Evolutionary conservation across 2,113 vertebrate genomes (phyloP), one percentile per base, ranked within the genome.

Genomic region (Cyanistes caeruleus): DNA sequence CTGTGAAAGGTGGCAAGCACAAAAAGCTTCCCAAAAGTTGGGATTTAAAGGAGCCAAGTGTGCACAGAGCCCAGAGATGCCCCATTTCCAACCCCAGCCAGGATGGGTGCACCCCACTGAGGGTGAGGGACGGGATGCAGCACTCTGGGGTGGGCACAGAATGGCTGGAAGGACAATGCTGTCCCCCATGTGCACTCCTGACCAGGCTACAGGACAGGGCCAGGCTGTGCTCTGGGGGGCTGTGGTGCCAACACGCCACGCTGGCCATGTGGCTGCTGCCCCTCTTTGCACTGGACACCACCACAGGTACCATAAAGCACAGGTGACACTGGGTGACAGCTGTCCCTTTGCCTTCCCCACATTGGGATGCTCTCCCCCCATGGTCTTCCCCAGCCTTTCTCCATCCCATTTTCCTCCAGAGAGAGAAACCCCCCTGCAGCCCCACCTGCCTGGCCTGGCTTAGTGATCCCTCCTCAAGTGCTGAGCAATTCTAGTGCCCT

Each of bases 111-210:
- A 33, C 41, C 55, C 44, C 64, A 6, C 5, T 3, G 3, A 39
- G 2, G 0, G 9, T 2, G 43, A 53, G 62, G 51, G 62, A 56
- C 18, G 46, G n/a, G 77, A 33, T 2, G 31, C 56, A 24, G 39
- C 41, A 1, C 30, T 55, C 27, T 0, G 1, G 17, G 27, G 37
- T 3, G 43, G 53, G 37, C 75, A 30, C 11, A 2, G 14, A 17
- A 4, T 1, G 15, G 53, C 23, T 73, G 76, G 20, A 48, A 62
- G 64, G 60, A 62, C 15, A 7, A 6, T 0, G 0, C 3, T 16
- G 8, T 51, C 25, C 63, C n/a, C 2, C 0, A 0, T 3, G n/a
- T 24, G 55, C 13, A 2, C 1, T 0, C 23, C 4, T 28, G 68
- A 41, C 33, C 58, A 14, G 48, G 58, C 48, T 27, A 10, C 6